Evolutionary conservation across 1,140 invertebrate species (phyloP).

Genomic region (Solenopsis fugax): DNA sequence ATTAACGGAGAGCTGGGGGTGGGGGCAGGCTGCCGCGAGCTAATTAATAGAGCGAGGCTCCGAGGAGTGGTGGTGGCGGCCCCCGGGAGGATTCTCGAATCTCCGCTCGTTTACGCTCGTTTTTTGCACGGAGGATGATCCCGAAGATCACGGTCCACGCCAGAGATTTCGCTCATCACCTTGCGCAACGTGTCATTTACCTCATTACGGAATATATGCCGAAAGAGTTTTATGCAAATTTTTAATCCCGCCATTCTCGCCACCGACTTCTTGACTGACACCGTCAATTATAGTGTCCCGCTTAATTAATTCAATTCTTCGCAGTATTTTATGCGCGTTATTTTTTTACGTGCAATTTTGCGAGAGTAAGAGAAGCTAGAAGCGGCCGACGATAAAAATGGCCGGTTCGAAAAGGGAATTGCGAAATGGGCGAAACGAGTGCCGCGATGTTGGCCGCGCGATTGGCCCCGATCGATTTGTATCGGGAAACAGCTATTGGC

Average conservation of each 20-base stretch:
- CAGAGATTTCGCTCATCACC: conserved; percentile 67
- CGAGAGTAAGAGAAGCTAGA: conserved; percentile 32
- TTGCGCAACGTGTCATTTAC: conserved; percentile 61
- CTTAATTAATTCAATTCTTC: conserved; percentile 67
- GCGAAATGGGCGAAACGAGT: conserved; percentile 69
- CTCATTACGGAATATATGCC: conserved; percentile 37
- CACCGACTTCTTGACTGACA: conserved; percentile 11
- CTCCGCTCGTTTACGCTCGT: conserved; percentile 71
- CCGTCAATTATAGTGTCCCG: conserved; percentile 32
- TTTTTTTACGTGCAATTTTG: not conserved
- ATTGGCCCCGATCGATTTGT: conserved; percentile 80
- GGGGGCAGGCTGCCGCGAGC: conserved; percentile 67
- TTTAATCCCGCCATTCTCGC: conserved; percentile 26
- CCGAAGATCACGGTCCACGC: conserved; percentile 54
- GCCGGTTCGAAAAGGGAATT: conserved; percentile 72
- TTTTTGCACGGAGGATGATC: conserved; percentile 71
- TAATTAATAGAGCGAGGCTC: conserved; percentile 74
- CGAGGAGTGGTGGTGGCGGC: conserved; percentile 18
- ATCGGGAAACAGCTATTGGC: conserved; percentile 80
- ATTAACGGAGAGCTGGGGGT: conserved; percentile 72
- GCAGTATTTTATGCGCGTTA: not conserved
- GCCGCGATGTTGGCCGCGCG: conserved; percentile 71
- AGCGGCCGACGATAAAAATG: conserved; percentile 73
- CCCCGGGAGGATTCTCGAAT: conserved; percentile 43
- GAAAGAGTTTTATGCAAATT: conserved; percentile 44